Evolutionary conservation across 2,888 invertebrate genomes (phyloP).

Genomic region (Unio delphinus): DNA sequence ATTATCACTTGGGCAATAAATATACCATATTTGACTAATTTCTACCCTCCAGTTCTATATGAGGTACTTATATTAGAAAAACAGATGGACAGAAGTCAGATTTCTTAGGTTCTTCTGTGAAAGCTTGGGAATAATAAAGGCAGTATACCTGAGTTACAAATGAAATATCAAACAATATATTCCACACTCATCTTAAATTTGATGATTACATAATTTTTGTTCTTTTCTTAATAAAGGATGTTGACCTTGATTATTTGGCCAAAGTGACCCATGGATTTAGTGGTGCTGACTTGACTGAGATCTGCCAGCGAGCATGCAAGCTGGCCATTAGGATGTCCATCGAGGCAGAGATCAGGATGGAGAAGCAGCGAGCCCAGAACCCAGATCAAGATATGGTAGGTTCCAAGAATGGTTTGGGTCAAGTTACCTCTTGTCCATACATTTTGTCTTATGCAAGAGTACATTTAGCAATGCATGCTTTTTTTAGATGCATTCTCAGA

Average conservation of each 20-base stretch:
- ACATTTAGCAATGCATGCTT: neutral
- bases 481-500: neutral
- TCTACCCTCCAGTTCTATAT: no score
- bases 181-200: neutral
- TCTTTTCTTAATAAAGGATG: slow-evolving; percentile 77
- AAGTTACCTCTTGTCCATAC: neutral
- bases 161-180: neutral
- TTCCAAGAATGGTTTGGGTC: neutral
- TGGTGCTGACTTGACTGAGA: slow-evolving; percentile 98
- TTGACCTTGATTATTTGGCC: slow-evolving; percentile 83
- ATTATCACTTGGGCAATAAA: no score
- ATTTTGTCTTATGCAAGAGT: no score
- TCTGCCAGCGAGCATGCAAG: slow-evolving; percentile 99
- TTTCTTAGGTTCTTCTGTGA: no score
- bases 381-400: slow-evolving; percentile 75
- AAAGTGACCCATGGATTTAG: slow-evolving; percentile 93
- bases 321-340: slow-evolving; percentile 98
- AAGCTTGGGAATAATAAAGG: no score
- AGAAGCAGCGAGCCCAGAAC: slow-evolving; percentile 87
- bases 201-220: slow-evolving; percentile 4
- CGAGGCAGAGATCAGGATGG: slow-evolving; percentile 93
- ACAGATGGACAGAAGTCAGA: no score
- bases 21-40: no score
- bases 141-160: no score
- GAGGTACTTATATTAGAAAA: no score